A percentile compares a stretch with the other conserved stretches of the same genome.
These are phyloP conservation scores for Aplochiton taeniatus DNA, from an alignment of 2,797 vertebrate genomes.

Conservation along the genomic window DNA sequence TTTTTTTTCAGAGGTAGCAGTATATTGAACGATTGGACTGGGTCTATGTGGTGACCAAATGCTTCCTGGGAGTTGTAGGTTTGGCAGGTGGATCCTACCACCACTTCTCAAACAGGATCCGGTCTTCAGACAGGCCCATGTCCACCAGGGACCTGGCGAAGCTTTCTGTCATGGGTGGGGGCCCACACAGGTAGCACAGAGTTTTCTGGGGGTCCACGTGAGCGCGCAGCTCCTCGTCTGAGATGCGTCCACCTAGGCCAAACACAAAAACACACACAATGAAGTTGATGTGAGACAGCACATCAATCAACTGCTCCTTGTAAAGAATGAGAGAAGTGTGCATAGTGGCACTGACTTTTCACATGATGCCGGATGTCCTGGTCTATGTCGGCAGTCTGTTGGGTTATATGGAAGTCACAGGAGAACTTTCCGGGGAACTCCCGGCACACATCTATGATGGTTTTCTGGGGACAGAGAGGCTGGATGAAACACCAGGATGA, in stretches of 20 bases:
- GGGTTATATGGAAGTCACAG: slow-evolving; percentile 88
- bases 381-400: slow-evolving; percentile 78
- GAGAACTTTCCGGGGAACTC: slow-evolving; percentile 86
- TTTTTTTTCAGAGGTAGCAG: no score
- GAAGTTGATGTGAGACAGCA: slow-evolving; percentile 35
- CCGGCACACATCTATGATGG: slow-evolving; percentile 81
- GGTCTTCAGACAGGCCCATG: slow-evolving; percentile 77
- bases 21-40: no score
- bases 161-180: slow-evolving; percentile 92
- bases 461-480: slow-evolving; percentile 73
- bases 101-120: slow-evolving; percentile 95
- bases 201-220: slow-evolving; percentile 77
- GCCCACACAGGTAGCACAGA: slow-evolving; percentile 94
- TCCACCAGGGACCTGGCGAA: slow-evolving; percentile 80
- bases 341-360: slow-evolving; percentile 71
- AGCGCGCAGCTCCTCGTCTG: slow-evolving; percentile 75
- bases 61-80: background rate
- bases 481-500: no score
- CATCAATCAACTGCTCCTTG: background rate
- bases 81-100: slow-evolving; percentile 76
- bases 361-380: slow-evolving; percentile 78
- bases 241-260: slow-evolving; percentile 84
- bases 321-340: background rate
- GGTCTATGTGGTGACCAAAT: background rate
- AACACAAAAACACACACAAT: no score